A percentile compares a stretch with the other conserved stretches of the same genome.
These are phyloP conservation scores for Tragelaphus imberbis DNA, from an alignment of 2,113 vertebrate species.

Conservation along the genomic window DNA sequence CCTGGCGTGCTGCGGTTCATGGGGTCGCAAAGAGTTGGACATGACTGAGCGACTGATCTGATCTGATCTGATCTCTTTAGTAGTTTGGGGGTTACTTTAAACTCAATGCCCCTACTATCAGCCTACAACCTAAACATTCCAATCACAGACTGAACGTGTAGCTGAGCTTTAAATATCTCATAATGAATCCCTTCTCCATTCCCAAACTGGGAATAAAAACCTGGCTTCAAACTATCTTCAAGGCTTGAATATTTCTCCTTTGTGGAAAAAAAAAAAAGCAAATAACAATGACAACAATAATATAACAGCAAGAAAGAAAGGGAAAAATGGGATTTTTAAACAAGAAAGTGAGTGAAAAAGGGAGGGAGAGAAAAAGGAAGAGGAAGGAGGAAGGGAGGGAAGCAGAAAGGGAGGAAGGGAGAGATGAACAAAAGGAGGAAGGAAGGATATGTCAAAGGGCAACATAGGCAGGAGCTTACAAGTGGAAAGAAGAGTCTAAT, in stretches of 20 bases:
- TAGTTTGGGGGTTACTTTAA: background rate
- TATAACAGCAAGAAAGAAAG: too few species aligned
- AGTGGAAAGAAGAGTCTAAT: background rate
- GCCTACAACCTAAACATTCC: background rate
- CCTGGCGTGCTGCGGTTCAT: too few species aligned
- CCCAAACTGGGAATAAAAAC: background rate
- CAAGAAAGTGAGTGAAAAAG: background rate
- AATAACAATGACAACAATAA: background rate
- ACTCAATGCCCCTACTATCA: background rate
- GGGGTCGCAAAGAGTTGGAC: too few species aligned
- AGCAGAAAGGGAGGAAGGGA: background rate
- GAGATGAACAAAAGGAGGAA: background rate
- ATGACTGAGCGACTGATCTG: too few species aligned
- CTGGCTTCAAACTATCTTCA: background rate
- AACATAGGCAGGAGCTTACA: background rate
- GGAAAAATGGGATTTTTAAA: background rate
- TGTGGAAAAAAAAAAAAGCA: background rate
- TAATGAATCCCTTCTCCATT: background rate
- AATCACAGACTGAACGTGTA: background rate
- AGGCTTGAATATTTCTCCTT: background rate
- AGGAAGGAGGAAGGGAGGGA: too few species aligned
- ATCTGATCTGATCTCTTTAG: too few species aligned
- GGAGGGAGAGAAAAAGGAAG: background rate
- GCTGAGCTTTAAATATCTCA: slow-evolving; percentile 5
- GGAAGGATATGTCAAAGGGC: background rate